phyloP scores from a whole-genome alignment of 2,888 invertebrate genomes.

The Tubulanus polymorphus region DNA sequence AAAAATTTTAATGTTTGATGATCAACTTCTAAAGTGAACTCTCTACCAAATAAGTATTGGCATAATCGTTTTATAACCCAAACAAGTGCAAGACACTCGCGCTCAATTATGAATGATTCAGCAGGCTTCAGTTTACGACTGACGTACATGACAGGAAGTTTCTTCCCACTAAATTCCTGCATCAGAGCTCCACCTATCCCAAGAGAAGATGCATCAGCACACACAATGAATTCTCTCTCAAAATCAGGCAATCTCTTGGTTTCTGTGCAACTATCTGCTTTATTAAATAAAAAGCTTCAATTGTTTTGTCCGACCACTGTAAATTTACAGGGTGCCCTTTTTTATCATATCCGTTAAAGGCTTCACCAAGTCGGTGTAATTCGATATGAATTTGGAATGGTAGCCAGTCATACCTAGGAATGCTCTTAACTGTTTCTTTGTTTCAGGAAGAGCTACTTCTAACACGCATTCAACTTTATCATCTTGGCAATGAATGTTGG shows the following conservation, averaged over 20 bases:
- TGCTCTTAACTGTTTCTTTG: constrained; percentile 15
- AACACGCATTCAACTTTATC: constrained; percentile 11
- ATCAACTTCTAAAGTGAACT: constrained; percentile 9
- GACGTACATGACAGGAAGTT: constrained; percentile 26
- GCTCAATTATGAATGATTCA: constrained; percentile 24
- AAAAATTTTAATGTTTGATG: constrained; percentile 7
- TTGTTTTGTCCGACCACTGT: constrained; percentile 14
- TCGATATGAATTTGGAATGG: constrained; percentile 16
- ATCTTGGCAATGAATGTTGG: too few relatives aligned
- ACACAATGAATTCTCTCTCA: constrained; percentile 17
- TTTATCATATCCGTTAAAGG: constrained; percentile 17
- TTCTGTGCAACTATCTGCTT: constrained; percentile 10
- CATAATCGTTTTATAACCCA: constrained; percentile 15
- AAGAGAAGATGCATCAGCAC: constrained; percentile 26
- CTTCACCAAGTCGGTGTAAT: constrained; percentile 17
- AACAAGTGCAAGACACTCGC: constrained; percentile 25
- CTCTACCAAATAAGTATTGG: constrained; percentile 14
- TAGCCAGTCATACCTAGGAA: constrained; percentile 19
- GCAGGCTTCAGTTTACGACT: constrained; percentile 22
- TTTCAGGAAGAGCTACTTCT: constrained; percentile 12
- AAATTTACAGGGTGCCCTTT: constrained; percentile 19
- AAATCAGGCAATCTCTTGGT: constrained; percentile 22
- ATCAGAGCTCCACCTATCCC: constrained; percentile 29
- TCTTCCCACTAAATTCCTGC: constrained; percentile 15
- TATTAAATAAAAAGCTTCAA: constrained; percentile 15